Conservation (phyloP, 2,888 invertebrate genomes). For the Brachypalpus laphriformis region DNA sequence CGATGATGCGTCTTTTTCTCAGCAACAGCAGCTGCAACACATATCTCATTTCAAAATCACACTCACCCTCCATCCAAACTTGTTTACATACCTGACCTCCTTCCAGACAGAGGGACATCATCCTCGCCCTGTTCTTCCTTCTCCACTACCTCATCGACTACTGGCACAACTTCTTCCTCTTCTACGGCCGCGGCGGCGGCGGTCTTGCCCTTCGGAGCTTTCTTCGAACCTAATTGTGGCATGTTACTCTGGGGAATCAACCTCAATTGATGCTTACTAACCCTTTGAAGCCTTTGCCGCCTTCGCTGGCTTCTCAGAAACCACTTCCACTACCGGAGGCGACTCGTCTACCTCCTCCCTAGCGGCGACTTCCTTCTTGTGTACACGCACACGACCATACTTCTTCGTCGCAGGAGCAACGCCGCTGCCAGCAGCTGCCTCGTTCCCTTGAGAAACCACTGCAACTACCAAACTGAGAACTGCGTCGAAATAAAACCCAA, state of each 20-base stretch:
- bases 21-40: slow-evolving; percentile 27
- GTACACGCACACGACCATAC: slow-evolving; percentile 43
- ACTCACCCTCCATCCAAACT: not conserved
- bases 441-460: slow-evolving; percentile 17
- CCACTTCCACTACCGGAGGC: slow-evolving; percentile 28
- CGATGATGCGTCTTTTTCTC: slow-evolving; percentile 47
- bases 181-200: not conserved
- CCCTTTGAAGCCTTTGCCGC: slow-evolving; percentile 44
- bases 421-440: not conserved
- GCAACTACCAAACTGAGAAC: not conserved
- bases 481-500: not conserved
- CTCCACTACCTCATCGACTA: not conserved
- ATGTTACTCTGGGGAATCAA: not conserved
- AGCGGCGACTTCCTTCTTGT: slow-evolving; percentile 39
- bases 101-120: slow-evolving; percentile 11
- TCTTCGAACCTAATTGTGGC: slow-evolving; percentile 27
- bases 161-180: not conserved
- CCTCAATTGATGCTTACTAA: not conserved
- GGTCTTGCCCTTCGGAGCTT: slow-evolving; percentile 31
- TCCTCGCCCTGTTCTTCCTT: slow-evolving; percentile 18
- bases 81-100: slow-evolving; percentile 43
- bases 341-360: slow-evolving; percentile 50
- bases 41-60: not conserved
- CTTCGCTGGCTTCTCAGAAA: slow-evolving; percentile 44
- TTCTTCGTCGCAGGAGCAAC: slow-evolving; percentile 22